Conservation (phyloP, 2,888 invertebrate species). For the Hirudinaria manillensis region DNA sequence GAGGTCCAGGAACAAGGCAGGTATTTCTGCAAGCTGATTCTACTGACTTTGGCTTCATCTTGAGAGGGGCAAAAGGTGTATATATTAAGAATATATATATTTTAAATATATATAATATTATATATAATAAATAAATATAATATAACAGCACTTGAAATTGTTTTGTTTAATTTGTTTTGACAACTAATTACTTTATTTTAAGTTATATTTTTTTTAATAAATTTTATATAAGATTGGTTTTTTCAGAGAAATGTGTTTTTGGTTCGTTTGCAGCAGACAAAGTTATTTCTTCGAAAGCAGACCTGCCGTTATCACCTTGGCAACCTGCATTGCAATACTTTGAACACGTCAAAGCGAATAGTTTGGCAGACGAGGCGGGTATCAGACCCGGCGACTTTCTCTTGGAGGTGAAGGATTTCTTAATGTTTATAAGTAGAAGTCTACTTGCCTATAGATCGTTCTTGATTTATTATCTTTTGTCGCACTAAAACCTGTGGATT, state of each 20-base stretch:
- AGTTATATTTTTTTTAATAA: neutral
- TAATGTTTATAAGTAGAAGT: too few species aligned
- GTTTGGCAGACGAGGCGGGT: conserved; percentile 91
- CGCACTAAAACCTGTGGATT: too few species aligned
- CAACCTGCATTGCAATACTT: conserved; percentile 65
- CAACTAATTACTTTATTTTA: neutral
- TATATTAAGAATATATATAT: neutral
- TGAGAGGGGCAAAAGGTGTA: conserved; percentile 81
- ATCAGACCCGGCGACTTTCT: conserved; percentile 87
- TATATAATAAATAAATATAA: too few species aligned
- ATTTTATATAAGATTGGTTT: too few species aligned
- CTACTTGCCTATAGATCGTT: too few species aligned
- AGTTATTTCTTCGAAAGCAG: neutral
- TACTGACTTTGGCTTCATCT: conserved; percentile 94
- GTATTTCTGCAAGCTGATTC: conserved; percentile 86
- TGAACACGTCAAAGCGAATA: conserved; percentile 94
- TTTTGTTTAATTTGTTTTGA: too few species aligned
- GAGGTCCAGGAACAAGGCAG: conserved; percentile 58
- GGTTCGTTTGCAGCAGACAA: neutral
- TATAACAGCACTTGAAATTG: too few species aligned
- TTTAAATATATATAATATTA: too few species aligned
- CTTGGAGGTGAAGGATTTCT: conserved; percentile 63
- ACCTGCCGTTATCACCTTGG: neutral
- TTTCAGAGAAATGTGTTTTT: too few species aligned
- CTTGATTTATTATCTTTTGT: too few species aligned